Evolutionary conservation across 2,888 invertebrate genomes (phyloP).

Genomic region (Noctua janthina): DNA sequence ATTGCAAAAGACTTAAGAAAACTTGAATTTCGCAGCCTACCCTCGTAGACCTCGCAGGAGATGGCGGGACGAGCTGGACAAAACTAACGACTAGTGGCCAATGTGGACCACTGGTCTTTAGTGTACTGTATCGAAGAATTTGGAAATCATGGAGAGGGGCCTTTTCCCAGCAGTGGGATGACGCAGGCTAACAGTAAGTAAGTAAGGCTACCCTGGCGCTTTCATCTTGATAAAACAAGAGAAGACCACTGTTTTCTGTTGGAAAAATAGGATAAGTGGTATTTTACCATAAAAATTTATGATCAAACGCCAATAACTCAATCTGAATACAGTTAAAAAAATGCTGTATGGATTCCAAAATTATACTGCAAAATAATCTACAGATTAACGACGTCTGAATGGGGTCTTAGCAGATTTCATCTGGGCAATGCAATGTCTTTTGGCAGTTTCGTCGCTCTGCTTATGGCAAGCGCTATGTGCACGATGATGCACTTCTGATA

Average conservation of each 20-base stretch:
- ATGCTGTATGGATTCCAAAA: not conserved
- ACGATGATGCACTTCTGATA: constrained; percentile 25
- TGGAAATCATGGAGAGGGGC: no score
- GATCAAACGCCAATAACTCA: no score
- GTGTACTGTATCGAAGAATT: no score
- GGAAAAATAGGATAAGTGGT: not conserved
- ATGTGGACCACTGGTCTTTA: no score
- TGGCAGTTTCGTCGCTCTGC: not conserved
- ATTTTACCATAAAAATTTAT: not conserved
- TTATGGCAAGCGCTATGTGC: not conserved
- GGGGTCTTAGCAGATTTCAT: not conserved
- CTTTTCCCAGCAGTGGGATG: no score
- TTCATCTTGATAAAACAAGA: not conserved
- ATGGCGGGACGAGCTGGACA: no score
- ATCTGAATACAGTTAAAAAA: not conserved
- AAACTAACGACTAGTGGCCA: no score
- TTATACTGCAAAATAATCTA: not conserved
- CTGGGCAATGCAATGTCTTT: not conserved
- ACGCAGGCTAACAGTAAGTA: no score
- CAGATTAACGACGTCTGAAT: not conserved
- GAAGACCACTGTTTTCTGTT: not conserved
- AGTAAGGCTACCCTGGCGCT: no score
- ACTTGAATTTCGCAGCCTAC: no score
- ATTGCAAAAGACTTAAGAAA: no score
- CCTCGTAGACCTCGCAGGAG: no score